These are phyloP conservation scores for Galeruca laticollis DNA, from an alignment of 2,888 invertebrate genomes.

Conservation along the genomic window DNA sequence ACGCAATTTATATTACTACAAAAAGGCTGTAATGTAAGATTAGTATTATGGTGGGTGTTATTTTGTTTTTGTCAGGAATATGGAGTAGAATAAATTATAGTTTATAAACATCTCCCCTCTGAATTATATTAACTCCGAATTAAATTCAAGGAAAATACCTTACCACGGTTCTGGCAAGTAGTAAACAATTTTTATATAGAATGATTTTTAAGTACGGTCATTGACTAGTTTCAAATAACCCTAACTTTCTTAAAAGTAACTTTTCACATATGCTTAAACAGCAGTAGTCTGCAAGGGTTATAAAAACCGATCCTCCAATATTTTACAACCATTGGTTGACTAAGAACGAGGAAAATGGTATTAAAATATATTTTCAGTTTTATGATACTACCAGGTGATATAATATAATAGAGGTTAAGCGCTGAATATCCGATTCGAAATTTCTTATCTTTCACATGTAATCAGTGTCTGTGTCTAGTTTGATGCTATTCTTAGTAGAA, in stretches of 20 bases:
- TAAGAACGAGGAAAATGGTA: background rate
- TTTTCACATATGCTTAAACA: slow-evolving; percentile 9
- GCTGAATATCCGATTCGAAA: background rate
- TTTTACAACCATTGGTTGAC: background rate
- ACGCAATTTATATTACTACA: no score
- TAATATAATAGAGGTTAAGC: background rate
- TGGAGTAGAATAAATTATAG: no score
- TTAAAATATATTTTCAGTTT: background rate
- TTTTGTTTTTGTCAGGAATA: no score
- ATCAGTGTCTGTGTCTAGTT: no score
- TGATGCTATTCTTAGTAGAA: no score
- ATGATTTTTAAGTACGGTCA: background rate
- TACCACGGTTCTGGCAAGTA: background rate
- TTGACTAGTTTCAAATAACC: background rate
- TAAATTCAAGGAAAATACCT: background rate
- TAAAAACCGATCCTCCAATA: background rate
- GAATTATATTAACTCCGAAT: no score
- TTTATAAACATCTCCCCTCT: no score
- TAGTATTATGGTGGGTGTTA: no score
- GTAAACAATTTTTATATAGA: slow-evolving; percentile 7
- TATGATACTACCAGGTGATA: background rate
- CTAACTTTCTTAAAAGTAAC: background rate
- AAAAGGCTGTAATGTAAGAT: no score
- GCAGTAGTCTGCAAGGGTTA: background rate
- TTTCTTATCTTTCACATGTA: background rate